Evolutionary conservation across 2,797 vertebrate genomes (phyloP).

Genomic region (Alca torda): DNA sequence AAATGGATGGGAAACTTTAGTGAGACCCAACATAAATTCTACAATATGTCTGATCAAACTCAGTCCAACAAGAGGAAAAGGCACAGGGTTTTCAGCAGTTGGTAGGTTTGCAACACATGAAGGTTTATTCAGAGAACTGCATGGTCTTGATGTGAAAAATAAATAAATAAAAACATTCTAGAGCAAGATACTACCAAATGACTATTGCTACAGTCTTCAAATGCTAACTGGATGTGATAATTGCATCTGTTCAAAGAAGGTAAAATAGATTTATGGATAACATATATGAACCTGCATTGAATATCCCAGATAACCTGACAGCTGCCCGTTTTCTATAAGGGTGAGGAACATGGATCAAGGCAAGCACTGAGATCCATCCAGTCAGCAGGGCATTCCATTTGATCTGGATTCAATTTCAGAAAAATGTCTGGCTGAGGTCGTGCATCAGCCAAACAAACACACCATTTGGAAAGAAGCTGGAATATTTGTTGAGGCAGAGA

Average conservation of each 20-base stretch:
- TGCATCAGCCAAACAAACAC: slow-evolving; percentile 60
- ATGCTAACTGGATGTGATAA: not conserved
- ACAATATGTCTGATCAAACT: not conserved
- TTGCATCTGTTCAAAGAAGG: not conserved
- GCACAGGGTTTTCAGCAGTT: not conserved
- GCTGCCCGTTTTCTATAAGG: not conserved
- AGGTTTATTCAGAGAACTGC: not conserved
- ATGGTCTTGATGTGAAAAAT: not conserved
- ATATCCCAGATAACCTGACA: not conserved
- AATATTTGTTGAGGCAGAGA: slow-evolving; percentile 23
- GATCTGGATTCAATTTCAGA: slow-evolving; percentile 54
- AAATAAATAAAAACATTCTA: not conserved
- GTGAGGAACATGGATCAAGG: not conserved
- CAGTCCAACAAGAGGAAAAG: not conserved
- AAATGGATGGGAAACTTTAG: not conserved
- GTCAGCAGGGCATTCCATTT: slow-evolving; percentile 1
- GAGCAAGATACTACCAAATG: not conserved
- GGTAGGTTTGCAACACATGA: not conserved
- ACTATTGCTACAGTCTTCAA: not conserved
- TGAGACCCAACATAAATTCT: not conserved
- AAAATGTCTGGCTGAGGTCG: not conserved
- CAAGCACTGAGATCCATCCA: not conserved
- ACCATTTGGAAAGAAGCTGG: slow-evolving; percentile 49
- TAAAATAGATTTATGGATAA: not conserved
- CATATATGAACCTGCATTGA: not conserved